Percentiles rank a stretch among this genome's conserved stretches.
Conservation (phyloP, 2,888 invertebrate species). For the Netelia fuscicornis region DNA sequence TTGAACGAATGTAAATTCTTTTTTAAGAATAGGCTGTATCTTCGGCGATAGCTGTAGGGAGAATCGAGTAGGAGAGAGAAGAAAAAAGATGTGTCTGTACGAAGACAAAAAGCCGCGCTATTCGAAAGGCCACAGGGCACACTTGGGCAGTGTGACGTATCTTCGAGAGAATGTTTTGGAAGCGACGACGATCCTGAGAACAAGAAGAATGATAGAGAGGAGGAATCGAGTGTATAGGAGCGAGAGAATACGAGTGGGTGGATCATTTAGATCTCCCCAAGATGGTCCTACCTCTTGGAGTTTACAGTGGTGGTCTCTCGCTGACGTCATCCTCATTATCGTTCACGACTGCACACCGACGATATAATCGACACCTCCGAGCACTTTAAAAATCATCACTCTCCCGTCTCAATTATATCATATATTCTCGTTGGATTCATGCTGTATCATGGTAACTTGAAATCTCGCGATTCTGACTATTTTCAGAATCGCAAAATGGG, state of each 20-base stretch:
- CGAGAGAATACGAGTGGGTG: conserved; percentile 54
- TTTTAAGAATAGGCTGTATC: background rate
- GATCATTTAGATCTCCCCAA: conserved; percentile 63
- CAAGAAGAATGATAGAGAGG: background rate
- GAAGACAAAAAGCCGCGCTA: background rate
- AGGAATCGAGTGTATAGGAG: background rate
- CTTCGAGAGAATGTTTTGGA: conserved; percentile 57
- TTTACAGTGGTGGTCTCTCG: background rate
- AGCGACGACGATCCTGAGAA: conserved; percentile 1
- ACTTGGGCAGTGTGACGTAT: conserved; percentile 34
- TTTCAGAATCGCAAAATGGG: too few relatives aligned
- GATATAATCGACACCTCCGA: conserved; percentile 26
- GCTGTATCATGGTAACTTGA: too few relatives aligned
- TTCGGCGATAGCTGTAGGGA: background rate
- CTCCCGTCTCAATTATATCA: background rate
- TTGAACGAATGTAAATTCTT: background rate
- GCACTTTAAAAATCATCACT: background rate
- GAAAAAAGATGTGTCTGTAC: background rate
- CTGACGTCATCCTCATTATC: conserved; percentile 64
- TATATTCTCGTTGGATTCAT: background rate
- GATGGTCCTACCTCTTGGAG: conserved; percentile 61
- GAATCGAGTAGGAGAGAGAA: too few relatives aligned
- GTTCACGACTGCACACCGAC: conserved; percentile 21
- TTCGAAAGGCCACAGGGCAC: conserved; percentile 26
- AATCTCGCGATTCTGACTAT: too few relatives aligned